Base-by-base conservation (phyloP, 92 coral and sea anemone genomes). In the Muricea muricata region DNA sequence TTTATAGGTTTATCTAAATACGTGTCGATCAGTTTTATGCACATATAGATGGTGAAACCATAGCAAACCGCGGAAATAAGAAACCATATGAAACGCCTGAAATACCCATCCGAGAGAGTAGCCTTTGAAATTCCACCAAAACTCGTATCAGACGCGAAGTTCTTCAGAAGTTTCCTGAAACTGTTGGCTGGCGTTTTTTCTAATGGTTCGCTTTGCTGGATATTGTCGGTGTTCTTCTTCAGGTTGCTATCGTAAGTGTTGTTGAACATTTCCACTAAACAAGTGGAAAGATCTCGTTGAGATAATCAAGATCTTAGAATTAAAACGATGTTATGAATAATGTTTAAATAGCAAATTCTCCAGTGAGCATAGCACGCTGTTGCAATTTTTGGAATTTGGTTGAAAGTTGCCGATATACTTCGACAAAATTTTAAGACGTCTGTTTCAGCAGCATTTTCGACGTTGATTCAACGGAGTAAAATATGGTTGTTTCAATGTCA, bases 81-180 rank as follows among this genome's bases (percentile, higher is more conserved):
- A 15, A 48, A 5, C 79, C 79, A 73, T 7, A 73, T n/a, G 45
- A 40, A 73, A 21, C 79, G 56, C 13, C 79, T 34, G 28, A 41
- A 0, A 28, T 45, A 20, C 11, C 79, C 35, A 45, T 73, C 79
- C 20, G 79, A 73, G 1, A 47, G 61, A 0, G 60, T 73, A 1
- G 61, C 79, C 35, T 73, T 73, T 7, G 79, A 73, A 14, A 73
- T 73, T 18, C 79, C 79, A 5, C 79, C 79, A 73, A 73, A 73
- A 21, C 79, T 73, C 17, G 79, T 73, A 24, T 73, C 79, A 21
- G 79, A 73, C 2, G 79, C 79, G 26, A 73, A 73, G 1, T 73
- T 26, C 56, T 73, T 73, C 18, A 73, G 35, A 1, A 73, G 79
- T n/a, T 29, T 24, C 20, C 60, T 73, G 79, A 73, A 39, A 23